Evolutionary conservation across 2,888 invertebrate species (phyloP), one percentile per base, ranked within the genome.

Genomic region (Synergus japonicus): DNA sequence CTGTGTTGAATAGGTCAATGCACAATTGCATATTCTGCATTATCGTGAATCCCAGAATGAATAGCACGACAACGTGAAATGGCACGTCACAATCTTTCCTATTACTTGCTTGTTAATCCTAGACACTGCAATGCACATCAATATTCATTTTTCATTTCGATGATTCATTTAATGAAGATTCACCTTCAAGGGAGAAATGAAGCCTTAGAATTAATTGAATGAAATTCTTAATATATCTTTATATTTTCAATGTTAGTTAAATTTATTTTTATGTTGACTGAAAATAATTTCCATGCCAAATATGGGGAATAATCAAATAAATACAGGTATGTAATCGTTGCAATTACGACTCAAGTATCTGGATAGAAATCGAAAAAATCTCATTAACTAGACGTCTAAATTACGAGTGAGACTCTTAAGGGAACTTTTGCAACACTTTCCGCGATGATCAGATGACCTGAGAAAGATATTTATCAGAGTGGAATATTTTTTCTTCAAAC

Each of bases 1-100:
- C 41, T 13, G 64, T 22, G 46, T 77, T 64, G 77, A 77, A 77
- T 77, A 77, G 77, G 77, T 77, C 65, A 77, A 77, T 77, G 65
- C 77, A 49, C 60, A 60, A 22, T 54, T 60, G 60, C 10, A 60
- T 58, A 77, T 77, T 46, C 64, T 54, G 66, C 43, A 66, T 77
- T 54, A 66, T 66, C 49, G 41, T 12, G 43, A 49, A 66, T 46
- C 54, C 29, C 41, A 22, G 37, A 77, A 54, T 15, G 66, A 65
- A 65, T 54, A 54, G 64, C 43, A 29, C 29, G 29, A 66, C 41
- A 66, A 41, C 64, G 44, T 49, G 15, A 77, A 77, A 77, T 77
- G 65, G 77, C 77, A 77, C 77, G n/a, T 12, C 77, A 37, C 65
- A 65, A n/a, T 77, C 8, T 77, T 64, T 64, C 77, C 77, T 54